These are phyloP conservation scores for Argyra leucocephala DNA, from an alignment of 2,888 invertebrate species.

Conservation along the genomic window DNA sequence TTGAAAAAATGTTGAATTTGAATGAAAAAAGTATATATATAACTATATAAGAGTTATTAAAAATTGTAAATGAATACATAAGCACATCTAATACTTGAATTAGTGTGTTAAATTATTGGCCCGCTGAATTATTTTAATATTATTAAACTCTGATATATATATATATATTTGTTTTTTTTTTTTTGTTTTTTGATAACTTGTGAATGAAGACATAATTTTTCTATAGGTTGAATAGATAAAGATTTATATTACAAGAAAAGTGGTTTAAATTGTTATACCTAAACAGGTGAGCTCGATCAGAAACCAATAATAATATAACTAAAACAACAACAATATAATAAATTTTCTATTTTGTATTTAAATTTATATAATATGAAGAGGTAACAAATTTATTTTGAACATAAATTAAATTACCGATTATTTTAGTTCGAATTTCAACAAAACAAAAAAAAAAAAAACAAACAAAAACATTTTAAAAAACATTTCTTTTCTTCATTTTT, in stretches of 20 bases:
- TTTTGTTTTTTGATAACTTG: not conserved
- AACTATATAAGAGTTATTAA: too few species aligned
- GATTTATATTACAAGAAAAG: conserved; percentile 1
- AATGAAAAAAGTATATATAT: too few species aligned
- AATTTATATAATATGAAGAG: not conserved
- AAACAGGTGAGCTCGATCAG: not conserved
- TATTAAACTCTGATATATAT: not conserved
- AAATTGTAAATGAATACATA: too few species aligned
- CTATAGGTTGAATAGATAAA: conserved; percentile 6
- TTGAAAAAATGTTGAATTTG: too few species aligned
- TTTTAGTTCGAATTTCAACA: not conserved
- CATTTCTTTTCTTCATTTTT: too few species aligned
- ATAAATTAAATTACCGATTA: conserved; percentile 4
- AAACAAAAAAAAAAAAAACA: too few species aligned
- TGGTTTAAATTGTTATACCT: conserved; percentile 6
- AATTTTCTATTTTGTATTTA: not conserved
- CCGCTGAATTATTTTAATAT: not conserved
- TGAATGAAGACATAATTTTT: conserved; percentile 6
- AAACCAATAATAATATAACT: not conserved
- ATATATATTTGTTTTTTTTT: not conserved
- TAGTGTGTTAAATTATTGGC: not conserved
- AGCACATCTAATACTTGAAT: too few species aligned
- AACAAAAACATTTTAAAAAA: too few species aligned
- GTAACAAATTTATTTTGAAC: not conserved
- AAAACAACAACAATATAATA: not conserved